phyloP scores from a whole-genome alignment of 1,140 invertebrate species.

The Halictus rubicundus region DNA sequence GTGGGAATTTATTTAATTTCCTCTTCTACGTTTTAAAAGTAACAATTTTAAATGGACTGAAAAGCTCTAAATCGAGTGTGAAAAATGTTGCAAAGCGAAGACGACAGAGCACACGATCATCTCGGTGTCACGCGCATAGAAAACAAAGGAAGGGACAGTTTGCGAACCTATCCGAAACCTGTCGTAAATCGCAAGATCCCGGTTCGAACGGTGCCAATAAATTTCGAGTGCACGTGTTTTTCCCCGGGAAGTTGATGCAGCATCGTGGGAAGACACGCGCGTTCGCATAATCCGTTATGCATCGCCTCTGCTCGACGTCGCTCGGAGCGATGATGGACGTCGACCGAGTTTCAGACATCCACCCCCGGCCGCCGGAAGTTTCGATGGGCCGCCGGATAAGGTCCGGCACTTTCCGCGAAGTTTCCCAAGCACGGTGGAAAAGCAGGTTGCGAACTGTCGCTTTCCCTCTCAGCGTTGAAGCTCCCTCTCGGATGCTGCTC shows the following conservation, averaged over 20 bases:
- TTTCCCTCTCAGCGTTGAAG: neutral
- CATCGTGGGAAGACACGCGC: neutral
- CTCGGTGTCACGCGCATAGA: too few species aligned
- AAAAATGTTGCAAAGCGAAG: too few species aligned
- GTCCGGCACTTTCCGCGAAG: neutral
- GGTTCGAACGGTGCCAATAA: too few species aligned
- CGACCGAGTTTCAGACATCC: conserved; percentile 1
- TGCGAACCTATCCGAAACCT: too few species aligned
- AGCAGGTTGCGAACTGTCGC: neutral
- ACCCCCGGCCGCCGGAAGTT: neutral
- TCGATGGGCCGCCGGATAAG: conserved; percentile 1
- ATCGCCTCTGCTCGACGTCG: neutral
- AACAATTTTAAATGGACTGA: too few species aligned
- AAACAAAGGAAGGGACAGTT: too few species aligned
- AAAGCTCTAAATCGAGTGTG: too few species aligned
- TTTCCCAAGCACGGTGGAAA: neutral
- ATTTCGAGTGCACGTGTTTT: neutral
- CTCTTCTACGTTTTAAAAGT: too few species aligned
- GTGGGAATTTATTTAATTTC: too few species aligned
- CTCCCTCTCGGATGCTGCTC: too few species aligned
- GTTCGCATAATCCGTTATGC: neutral
- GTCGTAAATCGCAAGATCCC: too few species aligned
- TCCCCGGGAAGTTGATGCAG: neutral
- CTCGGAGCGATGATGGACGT: neutral
- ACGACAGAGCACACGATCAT: too few species aligned